phyloP scores from a whole-genome alignment of 2,797 vertebrate species.

The Eupleurogrammus muticus region DNA sequence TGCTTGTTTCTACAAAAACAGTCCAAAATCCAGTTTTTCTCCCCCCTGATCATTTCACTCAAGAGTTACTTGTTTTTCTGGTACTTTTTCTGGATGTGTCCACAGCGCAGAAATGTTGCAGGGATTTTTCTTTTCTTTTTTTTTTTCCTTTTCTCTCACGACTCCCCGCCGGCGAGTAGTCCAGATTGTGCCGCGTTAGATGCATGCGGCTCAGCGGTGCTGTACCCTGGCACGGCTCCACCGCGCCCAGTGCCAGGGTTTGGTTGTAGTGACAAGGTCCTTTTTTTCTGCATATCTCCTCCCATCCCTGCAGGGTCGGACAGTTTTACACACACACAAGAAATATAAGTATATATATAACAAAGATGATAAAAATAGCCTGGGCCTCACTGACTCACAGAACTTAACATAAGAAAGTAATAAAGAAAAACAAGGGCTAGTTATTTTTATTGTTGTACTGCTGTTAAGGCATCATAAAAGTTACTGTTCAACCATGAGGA shows the following conservation, averaged over 20 bases:
- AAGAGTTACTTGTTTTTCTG: neutral
- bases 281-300: conserved; percentile 46
- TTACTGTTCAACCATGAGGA: no score
- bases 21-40: neutral
- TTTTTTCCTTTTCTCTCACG: neutral
- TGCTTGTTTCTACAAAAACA: neutral
- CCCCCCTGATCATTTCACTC: neutral
- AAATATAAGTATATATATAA: conserved; percentile 4
- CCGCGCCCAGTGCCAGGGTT: conserved; percentile 51
- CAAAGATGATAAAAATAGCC: neutral
- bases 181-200: conserved; percentile 53
- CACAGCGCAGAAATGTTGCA: neutral
- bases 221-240: conserved; percentile 58
- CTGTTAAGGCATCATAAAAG: neutral
- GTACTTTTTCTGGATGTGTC: no score
- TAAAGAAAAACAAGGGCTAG: neutral
- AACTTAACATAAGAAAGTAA: neutral
- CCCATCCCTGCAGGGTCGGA: conserved; percentile 50
- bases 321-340: conserved; percentile 38
- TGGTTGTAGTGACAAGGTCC: conserved; percentile 30
- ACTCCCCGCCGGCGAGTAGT: neutral
- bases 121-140: conserved; percentile 18
- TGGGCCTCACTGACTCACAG: conserved; percentile 20
- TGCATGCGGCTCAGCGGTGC: conserved; percentile 53
- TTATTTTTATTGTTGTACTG: neutral